A percentile compares a stretch with the other conserved stretches of the same genome.
These are phyloP conservation scores for Corythoichthys intestinalis DNA, from an alignment of 2,113 vertebrate species.

Conservation along the genomic window DNA sequence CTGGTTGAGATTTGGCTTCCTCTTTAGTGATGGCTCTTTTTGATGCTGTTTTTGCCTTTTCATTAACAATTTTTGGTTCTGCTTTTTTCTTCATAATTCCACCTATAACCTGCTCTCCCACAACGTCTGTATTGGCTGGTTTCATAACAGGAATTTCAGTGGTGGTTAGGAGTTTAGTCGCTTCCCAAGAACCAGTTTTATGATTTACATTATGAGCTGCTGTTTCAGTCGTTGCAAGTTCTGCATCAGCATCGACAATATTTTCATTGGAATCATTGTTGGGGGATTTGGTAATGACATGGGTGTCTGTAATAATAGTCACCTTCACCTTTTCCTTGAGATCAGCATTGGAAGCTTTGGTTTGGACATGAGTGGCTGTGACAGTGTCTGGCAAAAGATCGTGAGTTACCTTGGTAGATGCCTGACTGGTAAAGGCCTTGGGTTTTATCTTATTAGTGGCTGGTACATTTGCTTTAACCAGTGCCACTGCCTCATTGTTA, in stretches of 20 bases:
- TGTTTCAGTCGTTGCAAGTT: not conserved
- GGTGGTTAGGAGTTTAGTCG: not conserved
- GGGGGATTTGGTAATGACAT: conserved; percentile 10
- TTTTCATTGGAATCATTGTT: conserved; percentile 15
- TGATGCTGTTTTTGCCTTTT: conserved; percentile 17
- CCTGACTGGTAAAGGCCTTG: conserved; percentile 6
- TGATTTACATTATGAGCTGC: conserved; percentile 3
- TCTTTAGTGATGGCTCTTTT: conserved; percentile 16
- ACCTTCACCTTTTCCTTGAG: conserved; percentile 6
- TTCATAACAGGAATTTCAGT: not conserved
- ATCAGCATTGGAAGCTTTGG: conserved; percentile 15
- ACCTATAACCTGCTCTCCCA: conserved; percentile 11
- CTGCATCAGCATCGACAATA: not conserved
- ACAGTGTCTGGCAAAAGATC: not conserved
- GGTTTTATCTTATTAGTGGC: conserved; percentile 11
- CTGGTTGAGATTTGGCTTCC: conserved; percentile 11
- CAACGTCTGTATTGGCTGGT: conserved; percentile 2
- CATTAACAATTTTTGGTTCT: conserved; percentile 18
- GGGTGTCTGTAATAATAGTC: too few species aligned
- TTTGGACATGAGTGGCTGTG: not conserved
- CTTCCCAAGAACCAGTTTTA: conserved; percentile 15
- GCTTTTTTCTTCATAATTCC: conserved; percentile 17
- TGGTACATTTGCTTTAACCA: conserved; percentile 5
- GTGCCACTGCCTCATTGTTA: conserved; percentile 1
- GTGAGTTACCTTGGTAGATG: conserved; percentile 12